Conservation (phyloP, 1,140 invertebrate genomes). For the Drosophila kohkoa region DNA sequence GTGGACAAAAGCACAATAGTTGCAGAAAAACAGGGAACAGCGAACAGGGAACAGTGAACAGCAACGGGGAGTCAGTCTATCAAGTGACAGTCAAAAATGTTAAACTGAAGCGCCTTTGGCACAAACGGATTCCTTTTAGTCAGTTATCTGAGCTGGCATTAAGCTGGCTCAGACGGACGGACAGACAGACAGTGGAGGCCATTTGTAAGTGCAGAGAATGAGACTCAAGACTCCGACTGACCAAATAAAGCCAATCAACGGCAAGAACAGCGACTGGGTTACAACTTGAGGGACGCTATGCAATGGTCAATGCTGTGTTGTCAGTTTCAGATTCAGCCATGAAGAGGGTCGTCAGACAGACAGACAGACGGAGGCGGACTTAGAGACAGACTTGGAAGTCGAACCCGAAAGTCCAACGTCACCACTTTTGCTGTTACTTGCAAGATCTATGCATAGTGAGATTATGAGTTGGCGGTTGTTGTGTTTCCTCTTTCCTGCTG, state of each 20-base stretch:
- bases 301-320: slow-evolving; percentile 27
- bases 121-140: slow-evolving; percentile 21
- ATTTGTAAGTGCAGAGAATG: slow-evolving; percentile 20
- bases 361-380: neutral
- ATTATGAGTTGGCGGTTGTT: slow-evolving; percentile 27
- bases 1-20: neutral
- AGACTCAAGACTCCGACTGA: neutral
- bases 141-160: slow-evolving; percentile 27
- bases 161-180: neutral
- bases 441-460: slow-evolving; percentile 12
- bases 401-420: slow-evolving; percentile 1
- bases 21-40: too few species aligned
- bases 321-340: slow-evolving; percentile 34
- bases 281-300: slow-evolving; percentile 15
- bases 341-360: slow-evolving; percentile 36
- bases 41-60: neutral
- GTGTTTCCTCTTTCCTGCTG: slow-evolving; percentile 38
- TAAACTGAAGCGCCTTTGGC: slow-evolving; percentile 15
- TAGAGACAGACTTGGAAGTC: neutral
- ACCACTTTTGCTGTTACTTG: slow-evolving; percentile 30
- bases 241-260: slow-evolving; percentile 43
- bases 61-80: slow-evolving; percentile 17
- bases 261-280: slow-evolving; percentile 4
- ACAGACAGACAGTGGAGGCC: slow-evolving; percentile 16
- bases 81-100: slow-evolving; percentile 29